phyloP scores from a whole-genome alignment of 2,888 invertebrate genomes.

The Bugulina stolonifera region DNA sequence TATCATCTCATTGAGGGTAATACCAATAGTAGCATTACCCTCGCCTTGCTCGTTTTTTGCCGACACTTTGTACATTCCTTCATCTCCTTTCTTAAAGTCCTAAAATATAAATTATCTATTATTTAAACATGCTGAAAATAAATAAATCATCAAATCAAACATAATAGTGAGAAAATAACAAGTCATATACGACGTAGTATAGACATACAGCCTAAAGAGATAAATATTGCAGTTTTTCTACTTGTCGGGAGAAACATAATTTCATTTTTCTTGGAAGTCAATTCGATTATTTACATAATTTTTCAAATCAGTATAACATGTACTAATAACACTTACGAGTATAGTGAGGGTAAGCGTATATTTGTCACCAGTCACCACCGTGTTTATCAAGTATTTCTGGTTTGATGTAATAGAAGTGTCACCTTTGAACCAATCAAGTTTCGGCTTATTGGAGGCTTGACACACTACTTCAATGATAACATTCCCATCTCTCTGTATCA shows the following conservation, averaged over 20 bases:
- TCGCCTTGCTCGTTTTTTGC: conserved; percentile 97
- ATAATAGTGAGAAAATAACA: too few species aligned
- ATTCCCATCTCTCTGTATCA: conserved; percentile 85
- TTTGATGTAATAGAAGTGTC: conserved; percentile 64
- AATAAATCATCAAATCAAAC: too few species aligned
- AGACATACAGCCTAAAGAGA: too few species aligned
- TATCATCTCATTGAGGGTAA: conserved; percentile 68
- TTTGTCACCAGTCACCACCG: conserved; percentile 73
- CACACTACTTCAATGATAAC: conserved; percentile 86
- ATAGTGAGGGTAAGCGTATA: conserved; percentile 82
- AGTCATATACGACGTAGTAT: too few species aligned
- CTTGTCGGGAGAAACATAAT: too few species aligned
- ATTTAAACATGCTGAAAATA: too few species aligned
- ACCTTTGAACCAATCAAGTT: conserved; percentile 71
- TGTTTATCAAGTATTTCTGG: conserved; percentile 64
- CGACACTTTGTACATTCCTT: conserved; percentile 94
- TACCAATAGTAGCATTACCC: conserved; percentile 98
- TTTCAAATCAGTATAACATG: too few species aligned
- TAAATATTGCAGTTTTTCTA: too few species aligned
- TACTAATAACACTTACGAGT: conserved; percentile 56
- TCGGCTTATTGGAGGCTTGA: conserved; percentile 92
- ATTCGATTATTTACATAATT: too few species aligned
- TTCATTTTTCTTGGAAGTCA: too few species aligned
- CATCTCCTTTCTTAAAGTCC: conserved; percentile 72
- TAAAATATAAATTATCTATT: too few species aligned